These are phyloP conservation scores for Muscidifurax raptorellus DNA, from an alignment of 1,140 invertebrate species.

Conservation along the genomic window DNA sequence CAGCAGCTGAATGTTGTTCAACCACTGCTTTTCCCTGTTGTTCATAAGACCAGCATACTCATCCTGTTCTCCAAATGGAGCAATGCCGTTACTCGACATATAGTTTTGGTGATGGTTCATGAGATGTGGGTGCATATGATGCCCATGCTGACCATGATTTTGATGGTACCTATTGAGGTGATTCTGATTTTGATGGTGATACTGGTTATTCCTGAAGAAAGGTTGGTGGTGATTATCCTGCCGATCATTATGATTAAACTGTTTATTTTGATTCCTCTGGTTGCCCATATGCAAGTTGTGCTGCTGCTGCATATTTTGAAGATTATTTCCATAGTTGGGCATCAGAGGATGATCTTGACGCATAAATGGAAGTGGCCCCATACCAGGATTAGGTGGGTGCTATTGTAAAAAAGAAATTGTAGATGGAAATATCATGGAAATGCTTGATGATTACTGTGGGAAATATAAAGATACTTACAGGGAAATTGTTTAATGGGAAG, in stretches of 20 bases:
- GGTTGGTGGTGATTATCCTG: constrained; percentile 65
- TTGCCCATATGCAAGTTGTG: constrained; percentile 70
- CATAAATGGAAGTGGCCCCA: constrained; percentile 63
- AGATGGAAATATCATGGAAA: neutral
- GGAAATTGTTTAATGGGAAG: constrained; percentile 64
- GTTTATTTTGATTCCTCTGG: constrained; percentile 69
- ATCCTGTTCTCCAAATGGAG: constrained; percentile 77
- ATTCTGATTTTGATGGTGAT: constrained; percentile 67
- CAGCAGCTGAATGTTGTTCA: constrained; percentile 93
- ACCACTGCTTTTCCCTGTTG: constrained; percentile 92
- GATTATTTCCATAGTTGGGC: constrained; percentile 64
- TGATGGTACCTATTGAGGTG: constrained; percentile 65
- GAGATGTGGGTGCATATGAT: constrained; percentile 55
- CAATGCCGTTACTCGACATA: constrained; percentile 64
- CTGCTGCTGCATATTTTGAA: constrained; percentile 63
- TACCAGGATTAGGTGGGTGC: constrained; percentile 64
- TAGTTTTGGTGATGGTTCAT: constrained; percentile 61
- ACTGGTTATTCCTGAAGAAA: constrained; percentile 73
- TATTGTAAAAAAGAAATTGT: constrained; percentile 46
- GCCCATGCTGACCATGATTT: constrained; percentile 65
- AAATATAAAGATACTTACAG: constrained; percentile 59
- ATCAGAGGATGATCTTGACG: constrained; percentile 66
- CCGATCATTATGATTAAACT: constrained; percentile 65
- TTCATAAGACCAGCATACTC: constrained; percentile 95
- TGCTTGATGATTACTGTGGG: neutral